Conservation (phyloP, 2,888 invertebrate genomes). For the Cephus nigrinus region DNA sequence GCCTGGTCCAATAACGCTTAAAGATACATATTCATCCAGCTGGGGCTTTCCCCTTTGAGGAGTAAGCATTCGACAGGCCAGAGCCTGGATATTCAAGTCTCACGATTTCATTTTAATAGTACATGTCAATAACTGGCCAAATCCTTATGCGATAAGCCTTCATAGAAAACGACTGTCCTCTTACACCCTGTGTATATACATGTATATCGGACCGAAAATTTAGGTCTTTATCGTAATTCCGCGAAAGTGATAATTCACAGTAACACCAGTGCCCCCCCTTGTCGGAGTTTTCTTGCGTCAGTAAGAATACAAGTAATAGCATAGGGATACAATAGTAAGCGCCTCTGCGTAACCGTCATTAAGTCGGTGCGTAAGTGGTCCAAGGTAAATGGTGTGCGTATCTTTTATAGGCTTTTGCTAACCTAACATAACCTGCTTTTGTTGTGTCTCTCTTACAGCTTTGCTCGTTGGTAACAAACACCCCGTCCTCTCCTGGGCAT, state of each 20-base stretch:
- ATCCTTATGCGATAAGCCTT: background rate
- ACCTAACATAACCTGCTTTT: slow-evolving; percentile 58
- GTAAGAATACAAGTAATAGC: background rate
- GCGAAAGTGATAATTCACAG: background rate
- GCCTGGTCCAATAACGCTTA: background rate
- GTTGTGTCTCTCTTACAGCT: slow-evolving; percentile 65
- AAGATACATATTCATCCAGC: background rate
- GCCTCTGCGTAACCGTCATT: background rate
- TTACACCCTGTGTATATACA: background rate
- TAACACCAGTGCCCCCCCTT: background rate
- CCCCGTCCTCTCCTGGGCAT: slow-evolving; percentile 60
- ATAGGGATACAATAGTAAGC: background rate
- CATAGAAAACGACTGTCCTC: background rate
- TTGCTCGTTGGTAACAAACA: slow-evolving; percentile 66
- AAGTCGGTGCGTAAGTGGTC: background rate
- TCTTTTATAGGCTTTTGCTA: slow-evolving; percentile 42
- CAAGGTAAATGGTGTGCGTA: slow-evolving; percentile 1
- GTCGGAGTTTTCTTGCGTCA: background rate
- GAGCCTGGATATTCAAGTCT: background rate
- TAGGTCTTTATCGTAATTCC: background rate
- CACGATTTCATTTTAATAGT: background rate
- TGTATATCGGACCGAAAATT: background rate
- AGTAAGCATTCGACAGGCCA: background rate
- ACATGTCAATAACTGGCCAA: background rate
- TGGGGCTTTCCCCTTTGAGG: background rate